phyloP scores from a whole-genome alignment of 2,888 invertebrate species.

The Griposia aprilina region DNA sequence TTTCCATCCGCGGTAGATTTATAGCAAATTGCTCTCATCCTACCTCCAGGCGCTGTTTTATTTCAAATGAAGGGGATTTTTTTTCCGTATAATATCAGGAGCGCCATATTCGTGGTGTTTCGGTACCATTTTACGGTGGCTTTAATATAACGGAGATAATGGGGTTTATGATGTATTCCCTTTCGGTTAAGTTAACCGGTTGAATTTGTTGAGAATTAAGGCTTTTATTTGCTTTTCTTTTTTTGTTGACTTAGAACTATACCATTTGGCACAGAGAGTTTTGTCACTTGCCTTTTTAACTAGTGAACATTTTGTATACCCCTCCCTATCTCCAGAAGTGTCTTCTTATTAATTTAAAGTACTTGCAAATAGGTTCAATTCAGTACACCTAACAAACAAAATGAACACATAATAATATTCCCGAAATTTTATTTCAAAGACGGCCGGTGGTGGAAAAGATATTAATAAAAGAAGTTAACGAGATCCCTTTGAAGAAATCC shows the following conservation, averaged over 20 bases:
- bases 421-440: conserved; percentile 65
- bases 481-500: conserved; percentile 74
- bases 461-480: conserved; percentile 81
- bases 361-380: conserved; percentile 9
- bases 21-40: conserved; percentile 86
- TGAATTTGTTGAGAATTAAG: conserved; percentile 11
- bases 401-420: conserved; percentile 55
- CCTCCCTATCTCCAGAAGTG: not conserved
- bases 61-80: conserved; percentile 78
- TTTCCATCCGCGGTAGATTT: conserved; percentile 85
- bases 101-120: conserved; percentile 64
- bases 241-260: not conserved
- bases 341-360: not conserved
- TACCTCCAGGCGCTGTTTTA: conserved; percentile 85
- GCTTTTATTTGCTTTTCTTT: not conserved
- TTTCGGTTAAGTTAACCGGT: conserved; percentile 38
- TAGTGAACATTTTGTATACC: not conserved
- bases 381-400: conserved; percentile 14
- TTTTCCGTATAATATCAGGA: conserved; percentile 66
- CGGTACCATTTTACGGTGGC: conserved; percentile 60
- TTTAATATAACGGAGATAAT: conserved; percentile 60
- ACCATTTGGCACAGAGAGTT: not conserved
- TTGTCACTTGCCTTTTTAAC: not conserved
- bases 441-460: conserved; percentile 74
- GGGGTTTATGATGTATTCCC: conserved; percentile 48